These are phyloP conservation scores for Trachurus trachurus DNA, from an alignment of 2,797 vertebrate species.

Conservation along the genomic window DNA sequence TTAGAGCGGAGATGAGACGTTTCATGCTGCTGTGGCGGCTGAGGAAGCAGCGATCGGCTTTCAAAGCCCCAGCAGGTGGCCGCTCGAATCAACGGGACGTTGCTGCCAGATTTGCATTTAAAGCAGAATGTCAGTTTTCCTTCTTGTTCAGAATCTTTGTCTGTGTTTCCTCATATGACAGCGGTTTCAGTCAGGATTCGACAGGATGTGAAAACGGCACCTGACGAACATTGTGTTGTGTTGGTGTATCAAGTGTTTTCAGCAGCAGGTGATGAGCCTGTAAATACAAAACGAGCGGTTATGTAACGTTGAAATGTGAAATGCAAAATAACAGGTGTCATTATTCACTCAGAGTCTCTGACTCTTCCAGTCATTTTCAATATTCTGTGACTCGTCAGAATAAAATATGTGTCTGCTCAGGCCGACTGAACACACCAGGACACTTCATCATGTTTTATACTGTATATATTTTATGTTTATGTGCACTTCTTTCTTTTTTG, in stretches of 20 bases:
- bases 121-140: constrained; percentile 29
- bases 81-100: constrained; percentile 14
- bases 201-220: not conserved
- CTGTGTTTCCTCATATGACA: not conserved
- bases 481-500: too few relatives aligned
- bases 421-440: too few relatives aligned
- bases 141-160: not conserved
- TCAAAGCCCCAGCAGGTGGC: constrained; percentile 47
- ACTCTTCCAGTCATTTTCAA: not conserved
- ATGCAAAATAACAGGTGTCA: too few relatives aligned
- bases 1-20: constrained; percentile 35
- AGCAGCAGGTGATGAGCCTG: not conserved
- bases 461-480: too few relatives aligned
- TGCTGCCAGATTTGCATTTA: constrained; percentile 34
- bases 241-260: not conserved
- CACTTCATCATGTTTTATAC: too few relatives aligned
- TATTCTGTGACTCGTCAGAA: not conserved
- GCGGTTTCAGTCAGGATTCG: not conserved
- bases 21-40: constrained; percentile 28
- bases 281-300: too few relatives aligned
- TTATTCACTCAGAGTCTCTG: too few relatives aligned
- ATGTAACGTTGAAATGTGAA: too few relatives aligned
- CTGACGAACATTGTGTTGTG: not conserved
- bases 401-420: not conserved
- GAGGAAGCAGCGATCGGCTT: constrained; percentile 28